These are phyloP conservation scores for Galagoides demidoff DNA, from an alignment of 2,797 vertebrate genomes.

Conservation along the genomic window DNA sequence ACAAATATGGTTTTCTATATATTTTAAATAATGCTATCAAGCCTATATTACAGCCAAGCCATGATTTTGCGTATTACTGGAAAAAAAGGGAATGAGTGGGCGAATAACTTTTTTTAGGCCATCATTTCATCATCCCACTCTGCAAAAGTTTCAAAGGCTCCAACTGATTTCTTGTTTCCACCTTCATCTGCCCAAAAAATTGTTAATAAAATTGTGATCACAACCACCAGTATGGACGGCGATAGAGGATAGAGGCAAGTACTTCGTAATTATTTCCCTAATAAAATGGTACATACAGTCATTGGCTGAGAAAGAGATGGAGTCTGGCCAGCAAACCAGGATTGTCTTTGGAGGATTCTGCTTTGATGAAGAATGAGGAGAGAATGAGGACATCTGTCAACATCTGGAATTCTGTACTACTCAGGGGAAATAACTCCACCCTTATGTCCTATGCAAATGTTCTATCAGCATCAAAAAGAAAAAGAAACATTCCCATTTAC, in stretches of 20 bases:
- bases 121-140: neutral
- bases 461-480: neutral
- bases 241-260: neutral
- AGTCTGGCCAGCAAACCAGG: neutral
- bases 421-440: neutral
- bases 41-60: neutral
- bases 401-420: neutral
- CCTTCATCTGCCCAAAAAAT: neutral
- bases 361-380: neutral
- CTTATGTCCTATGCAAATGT: neutral
- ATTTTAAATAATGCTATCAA: conserved; percentile 62
- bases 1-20: conserved; percentile 57
- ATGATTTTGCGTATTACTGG: conserved; percentile 50
- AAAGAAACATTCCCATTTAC: neutral
- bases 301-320: neutral
- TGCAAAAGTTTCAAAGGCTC: neutral
- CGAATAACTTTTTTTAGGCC: neutral
- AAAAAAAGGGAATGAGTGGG: conserved; percentile 17
- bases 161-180: neutral
- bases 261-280: neutral
- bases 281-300: neutral
- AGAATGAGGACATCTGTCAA: neutral
- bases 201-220: neutral
- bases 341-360: neutral
- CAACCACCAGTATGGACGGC: neutral